Conservation (phyloP, 2,888 invertebrate genomes). For the Embidobia sp. region DNA sequence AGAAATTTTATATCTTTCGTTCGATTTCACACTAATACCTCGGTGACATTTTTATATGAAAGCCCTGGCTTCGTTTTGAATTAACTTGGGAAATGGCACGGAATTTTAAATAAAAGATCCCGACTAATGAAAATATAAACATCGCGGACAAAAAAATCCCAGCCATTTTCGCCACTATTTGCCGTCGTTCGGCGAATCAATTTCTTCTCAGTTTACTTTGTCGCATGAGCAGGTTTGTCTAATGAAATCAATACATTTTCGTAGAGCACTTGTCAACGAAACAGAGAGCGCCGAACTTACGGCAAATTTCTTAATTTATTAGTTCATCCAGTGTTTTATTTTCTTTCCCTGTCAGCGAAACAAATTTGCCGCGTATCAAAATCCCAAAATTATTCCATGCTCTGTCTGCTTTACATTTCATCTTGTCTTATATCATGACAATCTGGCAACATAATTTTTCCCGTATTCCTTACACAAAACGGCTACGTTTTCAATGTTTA, state of each 20-base stretch:
- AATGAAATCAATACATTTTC: constrained; percentile 26
- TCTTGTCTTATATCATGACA: too few species aligned
- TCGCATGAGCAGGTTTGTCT: constrained; percentile 9
- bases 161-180: constrained; percentile 8
- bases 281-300: constrained; percentile 13
- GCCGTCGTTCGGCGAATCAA: constrained; percentile 3
- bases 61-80: constrained; percentile 29
- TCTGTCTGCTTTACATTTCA: too few species aligned
- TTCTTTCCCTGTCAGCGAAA: neutral
- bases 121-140: constrained; percentile 35
- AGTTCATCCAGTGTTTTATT: constrained; percentile 21
- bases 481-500: too few species aligned
- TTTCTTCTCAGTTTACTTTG: constrained; percentile 12
- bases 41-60: constrained; percentile 53
- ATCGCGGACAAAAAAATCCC: constrained; percentile 1
- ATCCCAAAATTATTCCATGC: too few species aligned
- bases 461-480: too few species aligned
- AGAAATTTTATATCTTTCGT: constrained; percentile 49
- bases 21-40: constrained; percentile 53
- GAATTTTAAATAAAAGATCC: constrained; percentile 36
- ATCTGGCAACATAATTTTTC: too few species aligned
- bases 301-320: constrained; percentile 33
- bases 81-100: constrained; percentile 33
- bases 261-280: constrained; percentile 24
- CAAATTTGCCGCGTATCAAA: too few species aligned